Percentiles rank a stretch among this genome's conserved stretches.
Evolutionary conservation across 2,888 invertebrate genomes (phyloP).

Genomic region (Pheosia tremula): DNA sequence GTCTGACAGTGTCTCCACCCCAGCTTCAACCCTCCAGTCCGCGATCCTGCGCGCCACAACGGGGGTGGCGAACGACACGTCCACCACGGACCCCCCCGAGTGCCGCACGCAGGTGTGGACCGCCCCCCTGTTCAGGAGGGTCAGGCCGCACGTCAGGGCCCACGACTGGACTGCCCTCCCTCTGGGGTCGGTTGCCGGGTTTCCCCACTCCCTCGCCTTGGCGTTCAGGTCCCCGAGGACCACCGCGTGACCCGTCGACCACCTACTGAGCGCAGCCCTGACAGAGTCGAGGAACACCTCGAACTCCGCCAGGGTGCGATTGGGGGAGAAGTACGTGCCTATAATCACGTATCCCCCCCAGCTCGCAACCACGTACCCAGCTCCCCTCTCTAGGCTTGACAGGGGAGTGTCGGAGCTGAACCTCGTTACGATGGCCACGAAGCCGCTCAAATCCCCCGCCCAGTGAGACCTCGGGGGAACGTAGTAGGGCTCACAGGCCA

Average conservation of each 20-base stretch:
- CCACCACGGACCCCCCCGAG: neutral
- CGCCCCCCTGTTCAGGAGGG: neutral
- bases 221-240: conserved; percentile 26
- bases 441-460: neutral
- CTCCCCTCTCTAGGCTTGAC: conserved; percentile 6
- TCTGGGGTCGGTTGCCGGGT: neutral
- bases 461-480: conserved; percentile 2
- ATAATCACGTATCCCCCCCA: conserved; percentile 12
- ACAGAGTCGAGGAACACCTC: conserved; percentile 19
- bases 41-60: neutral
- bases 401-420: conserved; percentile 12
- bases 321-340: conserved; percentile 32
- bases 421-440: conserved; percentile 1
- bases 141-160: neutral
- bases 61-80: neutral
- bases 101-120: neutral
- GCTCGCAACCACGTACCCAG: conserved; percentile 18
- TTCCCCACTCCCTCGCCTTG: conserved; percentile 29
- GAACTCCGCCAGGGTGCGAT: conserved; percentile 24
- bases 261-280: conserved; percentile 3
- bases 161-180: neutral
- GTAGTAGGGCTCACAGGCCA: conserved; percentile 9
- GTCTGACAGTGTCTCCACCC: no score
- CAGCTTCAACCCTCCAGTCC: neutral
- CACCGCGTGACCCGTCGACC: conserved; percentile 2